Evolutionary conservation across 1,140 invertebrate genomes (phyloP), one percentile per base, ranked within the genome.

Genomic region (Heliconius hermathena): DNA sequence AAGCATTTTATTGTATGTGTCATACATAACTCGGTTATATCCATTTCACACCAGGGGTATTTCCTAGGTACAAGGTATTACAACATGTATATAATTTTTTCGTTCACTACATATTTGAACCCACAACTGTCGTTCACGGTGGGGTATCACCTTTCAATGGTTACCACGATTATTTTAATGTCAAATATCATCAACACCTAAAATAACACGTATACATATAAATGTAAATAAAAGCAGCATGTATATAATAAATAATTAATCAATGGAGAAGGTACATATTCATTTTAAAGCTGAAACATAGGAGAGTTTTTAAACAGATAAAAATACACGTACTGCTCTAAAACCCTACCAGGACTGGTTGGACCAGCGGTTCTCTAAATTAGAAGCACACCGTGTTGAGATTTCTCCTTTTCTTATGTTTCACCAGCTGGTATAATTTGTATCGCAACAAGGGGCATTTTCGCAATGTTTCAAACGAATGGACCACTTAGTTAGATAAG

Each of bases 391-490:
- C 84, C 83, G 84, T 81, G 88, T 87, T 85, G 85, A 89, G 86
- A 89, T 91, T 91, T 90, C 87, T 88, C 86, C 88, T 85, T 92
- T 91, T 89, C 90, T 91, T 89, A 83, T 81, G 80, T 90, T 89
- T 89, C 84, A 83, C 84, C 82, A 85, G 82, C 82, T 85, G 78
- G 82, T 85, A 93, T 87, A 93, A 93, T 90, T 93, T 92, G 91
- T 92, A 92, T 85, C 84, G 88, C 88, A 90, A 92, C 87, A 84
- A 89, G 86, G 85, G 77, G 81, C 77, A 88, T 88, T 93, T 93
- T 92, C 90, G 88, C 90, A 93, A 93, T 88, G 87, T 90, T 90
- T 88, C 88, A 88, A 91, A 91, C 90, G 87, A 91, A 91, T 92
- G 83, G 87, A 85, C 86, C 90, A 90, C 87, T 91, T 89, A 91